Base-by-base conservation (phyloP, 2,888 invertebrate species). In the Invenusta paracnida region DNA sequence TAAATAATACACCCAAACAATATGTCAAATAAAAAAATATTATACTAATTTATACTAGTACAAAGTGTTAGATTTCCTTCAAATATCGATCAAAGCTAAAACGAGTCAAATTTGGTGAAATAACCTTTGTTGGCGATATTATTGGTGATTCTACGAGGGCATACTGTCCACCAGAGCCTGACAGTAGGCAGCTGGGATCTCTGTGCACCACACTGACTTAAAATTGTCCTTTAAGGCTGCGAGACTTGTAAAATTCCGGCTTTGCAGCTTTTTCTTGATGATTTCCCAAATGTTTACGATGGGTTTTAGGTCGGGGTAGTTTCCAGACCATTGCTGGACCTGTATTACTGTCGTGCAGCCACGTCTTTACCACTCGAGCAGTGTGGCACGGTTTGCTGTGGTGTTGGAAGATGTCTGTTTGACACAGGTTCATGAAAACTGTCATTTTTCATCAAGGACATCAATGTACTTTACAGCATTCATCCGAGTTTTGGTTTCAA, bases 131-230 rank as follows among this genome's bases (percentile, higher is more conserved):
- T 79, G 48, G 48, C 48, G 48, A 48, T 48, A 48, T 11, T 17
- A 48, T 48, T 17, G 48, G 48, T 17, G 48, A 48, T 48, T 48
- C 48, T 48, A 48, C 48, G 48, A 11, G 48, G n/a, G 79, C 79
- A 79, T 79, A 79, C 79, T 79, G 79, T 79, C 79, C 79, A 79
- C 79, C 79, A 79, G 79, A 27, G 79, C 79, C 23, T 79, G 79
- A 29, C 79, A 79, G 23, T 23, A 27, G 25, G 23, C 79, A 27
- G 23, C 79, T 23, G 79, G 2, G 29, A 79, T 79, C 28, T 79
- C 79, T 29, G 23, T 79, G 79, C 79, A 79, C 79, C 79, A 79
- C 23, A 79, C 28, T 79, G 23, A 27, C 79, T 79, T 79, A n/a
- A 79, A 11, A 29, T 23, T 27, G 25, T 79, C 79, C 28, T 79